Evolutionary conservation across 2,113 vertebrate species (phyloP).

Genomic region (Petrocephalus microphthalmus): DNA sequence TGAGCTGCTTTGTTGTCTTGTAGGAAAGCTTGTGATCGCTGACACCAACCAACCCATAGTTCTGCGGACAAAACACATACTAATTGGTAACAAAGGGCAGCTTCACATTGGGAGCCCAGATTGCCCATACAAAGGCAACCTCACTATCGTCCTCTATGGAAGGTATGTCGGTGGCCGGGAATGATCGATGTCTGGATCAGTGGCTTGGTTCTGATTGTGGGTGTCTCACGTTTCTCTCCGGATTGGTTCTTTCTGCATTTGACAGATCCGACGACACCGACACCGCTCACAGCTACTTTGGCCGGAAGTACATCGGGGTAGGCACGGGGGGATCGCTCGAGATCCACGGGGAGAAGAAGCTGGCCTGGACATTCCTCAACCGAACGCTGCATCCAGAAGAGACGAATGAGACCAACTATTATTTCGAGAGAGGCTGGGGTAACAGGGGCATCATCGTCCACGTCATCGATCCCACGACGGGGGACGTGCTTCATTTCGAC

Average conservation of each 20-base stretch:
- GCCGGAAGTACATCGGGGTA: constrained; percentile 83
- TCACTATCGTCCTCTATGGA: constrained; percentile 80
- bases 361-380: constrained; percentile 91
- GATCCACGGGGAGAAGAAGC: constrained; percentile 77
- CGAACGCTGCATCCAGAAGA: constrained; percentile 79
- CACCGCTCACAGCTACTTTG: constrained; percentile 74
- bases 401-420: constrained; percentile 77
- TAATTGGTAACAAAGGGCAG: constrained; percentile 78
- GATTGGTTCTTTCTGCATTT: background rate
- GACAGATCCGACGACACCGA: constrained; percentile 71
- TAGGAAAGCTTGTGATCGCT: constrained; percentile 86
- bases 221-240: background rate
- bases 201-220: background rate
- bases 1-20: background rate
- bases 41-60: constrained; percentile 68
- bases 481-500: constrained; percentile 73
- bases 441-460: constrained; percentile 87
- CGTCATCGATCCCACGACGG: constrained; percentile 71
- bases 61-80: constrained; percentile 76
- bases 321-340: constrained; percentile 77
- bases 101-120: constrained; percentile 78
- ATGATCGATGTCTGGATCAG: background rate
- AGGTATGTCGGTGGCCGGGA: constrained; percentile 58
- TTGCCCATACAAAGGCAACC: constrained; percentile 82
- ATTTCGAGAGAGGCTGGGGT: constrained; percentile 88